These are phyloP conservation scores for Drosophila putrida DNA, from an alignment of 2,888 invertebrate species.

Conservation along the genomic window DNA sequence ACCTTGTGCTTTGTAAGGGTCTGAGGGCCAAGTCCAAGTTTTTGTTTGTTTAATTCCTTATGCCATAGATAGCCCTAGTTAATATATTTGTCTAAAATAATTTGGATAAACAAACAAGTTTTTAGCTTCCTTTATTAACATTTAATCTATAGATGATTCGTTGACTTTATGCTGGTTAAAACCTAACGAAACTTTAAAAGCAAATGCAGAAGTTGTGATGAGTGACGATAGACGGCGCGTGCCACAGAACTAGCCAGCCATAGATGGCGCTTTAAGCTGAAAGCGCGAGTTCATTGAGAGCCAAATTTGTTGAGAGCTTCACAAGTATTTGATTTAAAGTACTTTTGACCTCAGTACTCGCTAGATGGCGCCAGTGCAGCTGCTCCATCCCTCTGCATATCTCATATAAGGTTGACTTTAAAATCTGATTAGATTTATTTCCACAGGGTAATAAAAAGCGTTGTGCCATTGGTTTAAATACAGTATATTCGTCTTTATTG, in stretches of 20 bases:
- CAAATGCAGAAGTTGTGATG: background rate
- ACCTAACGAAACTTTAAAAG: background rate
- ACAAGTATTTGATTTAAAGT: background rate
- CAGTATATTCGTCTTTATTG: constrained; percentile 80
- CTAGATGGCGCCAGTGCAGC: background rate
- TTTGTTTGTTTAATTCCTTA: too few species aligned
- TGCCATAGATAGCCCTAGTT: too few species aligned
- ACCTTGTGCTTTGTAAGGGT: too few species aligned
- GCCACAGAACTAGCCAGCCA: background rate
- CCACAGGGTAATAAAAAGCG: background rate
- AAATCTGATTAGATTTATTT: background rate
- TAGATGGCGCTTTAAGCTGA: constrained; percentile 14
- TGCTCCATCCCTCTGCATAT: background rate
- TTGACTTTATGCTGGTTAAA: too few species aligned
- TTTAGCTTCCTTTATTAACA: too few species aligned
- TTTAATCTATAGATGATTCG: too few species aligned
- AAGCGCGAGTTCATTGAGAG: background rate
- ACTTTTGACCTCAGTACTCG: background rate
- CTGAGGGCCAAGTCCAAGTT: too few species aligned
- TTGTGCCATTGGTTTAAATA: constrained; percentile 58
- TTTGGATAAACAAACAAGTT: too few species aligned
- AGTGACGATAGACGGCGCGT: background rate
- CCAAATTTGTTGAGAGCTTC: too few species aligned
- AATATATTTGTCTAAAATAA: too few species aligned
- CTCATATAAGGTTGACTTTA: background rate